Evolutionary conservation across 1,140 invertebrate species (phyloP).

Genomic region (Hirudo medicinalis): DNA sequence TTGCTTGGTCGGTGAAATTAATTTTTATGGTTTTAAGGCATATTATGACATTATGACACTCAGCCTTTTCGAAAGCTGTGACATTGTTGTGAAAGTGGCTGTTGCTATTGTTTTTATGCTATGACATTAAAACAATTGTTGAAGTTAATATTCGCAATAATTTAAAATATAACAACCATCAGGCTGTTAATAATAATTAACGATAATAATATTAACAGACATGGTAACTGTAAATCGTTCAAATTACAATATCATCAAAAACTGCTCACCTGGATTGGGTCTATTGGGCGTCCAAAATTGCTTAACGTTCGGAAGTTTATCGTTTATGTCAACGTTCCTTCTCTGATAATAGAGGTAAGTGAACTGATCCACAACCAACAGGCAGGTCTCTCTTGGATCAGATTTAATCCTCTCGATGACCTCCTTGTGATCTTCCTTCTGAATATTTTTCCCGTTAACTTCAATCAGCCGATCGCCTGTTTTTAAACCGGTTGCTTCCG

Average conservation of each 20-base stretch:
- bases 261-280: neutral
- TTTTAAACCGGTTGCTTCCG: conserved; percentile 66
- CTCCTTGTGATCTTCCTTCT: conserved; percentile 7
- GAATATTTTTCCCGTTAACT: conserved; percentile 22
- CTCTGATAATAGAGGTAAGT: conserved; percentile 62
- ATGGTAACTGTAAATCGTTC: neutral
- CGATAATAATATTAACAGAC: no score
- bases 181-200: no score
- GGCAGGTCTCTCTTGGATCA: conserved; percentile 24
- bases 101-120: no score
- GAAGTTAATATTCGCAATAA: no score
- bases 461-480: conserved; percentile 57
- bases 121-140: no score
- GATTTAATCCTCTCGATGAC: conserved; percentile 14
- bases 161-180: no score
- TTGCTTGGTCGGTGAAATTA: no score
- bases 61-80: no score
- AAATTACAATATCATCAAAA: neutral
- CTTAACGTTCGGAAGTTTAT: conserved; percentile 46
- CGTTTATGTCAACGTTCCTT: conserved; percentile 51
- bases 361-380: conserved; percentile 71
- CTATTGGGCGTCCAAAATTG: neutral
- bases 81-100: no score
- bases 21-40: no score
- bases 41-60: no score